Evolutionary conservation across 2,797 vertebrate species (phyloP), one percentile per base, ranked within the genome.

Genomic region (Toxotes lorentzi): DNA sequence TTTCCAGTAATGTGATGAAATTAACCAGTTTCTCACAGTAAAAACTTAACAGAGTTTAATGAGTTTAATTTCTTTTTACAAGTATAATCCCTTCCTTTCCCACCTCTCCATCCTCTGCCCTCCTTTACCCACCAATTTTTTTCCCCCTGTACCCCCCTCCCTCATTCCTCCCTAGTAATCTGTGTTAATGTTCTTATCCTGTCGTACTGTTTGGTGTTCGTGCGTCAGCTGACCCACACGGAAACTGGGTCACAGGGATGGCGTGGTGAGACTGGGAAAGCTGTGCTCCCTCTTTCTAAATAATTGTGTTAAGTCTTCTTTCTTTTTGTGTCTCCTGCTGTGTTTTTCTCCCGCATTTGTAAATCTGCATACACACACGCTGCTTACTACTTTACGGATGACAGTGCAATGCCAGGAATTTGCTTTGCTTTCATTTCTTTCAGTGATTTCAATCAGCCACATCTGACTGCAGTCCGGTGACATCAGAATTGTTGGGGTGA

Each of bases 241-340:
- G 58, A 82, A 94, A 90, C 77, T 93, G 85, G 93, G 93, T 91
- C 94, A 94, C 76, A 58, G 76, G 68, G 77, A 83, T 59, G 40
- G 60, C 14, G 47, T 72, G 65, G 64, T 19, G 63, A 67, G 58
- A 70, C 79, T 43, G 35, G 67, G 58, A 85, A 73, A 73, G 63
- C 71, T 68, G 57, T 3, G 12, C 78, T 70, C 63, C 32, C 47
- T 57, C 63, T 75, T 54, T 69, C 19, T 16, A 48, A 41, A 70
- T 74, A 23, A 27, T 62, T 67, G 30, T 38, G 4, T 43, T 38
- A 67, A 27, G 17, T 41, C 60, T 69, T 47, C 2, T 64, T 61
- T 66, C 6, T 23, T 48, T 60, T 41, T 38, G 19, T 43, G 9
- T 24, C 32, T 59, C 47, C 57, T 65, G 24, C 57, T 41, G 11